Percentiles rank a stretch among this genome's conserved stretches.
Evolutionary conservation across 2,888 invertebrate genomes (phyloP).

Genomic region (Dinocampus coccinellae): DNA sequence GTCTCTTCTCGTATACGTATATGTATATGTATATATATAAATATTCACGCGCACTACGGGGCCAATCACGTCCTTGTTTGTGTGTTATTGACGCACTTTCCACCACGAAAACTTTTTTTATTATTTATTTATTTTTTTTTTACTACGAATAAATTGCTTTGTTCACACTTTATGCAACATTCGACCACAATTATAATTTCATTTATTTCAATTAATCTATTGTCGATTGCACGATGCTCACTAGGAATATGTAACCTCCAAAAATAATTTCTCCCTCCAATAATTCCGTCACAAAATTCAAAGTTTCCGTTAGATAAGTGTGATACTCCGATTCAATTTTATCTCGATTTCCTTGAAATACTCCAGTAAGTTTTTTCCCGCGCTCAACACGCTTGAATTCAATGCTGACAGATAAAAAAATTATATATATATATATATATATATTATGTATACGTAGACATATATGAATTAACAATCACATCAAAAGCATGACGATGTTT

Average conservation of each 20-base stretch:
- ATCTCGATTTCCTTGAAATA: background rate
- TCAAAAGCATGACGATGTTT: background rate
- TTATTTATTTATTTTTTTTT: background rate
- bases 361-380: background rate
- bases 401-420: background rate
- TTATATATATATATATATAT: background rate
- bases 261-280: background rate
- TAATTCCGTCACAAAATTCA: background rate
- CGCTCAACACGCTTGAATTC: background rate
- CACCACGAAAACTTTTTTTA: background rate
- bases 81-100: conserved; percentile 5
- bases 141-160: background rate
- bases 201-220: background rate
- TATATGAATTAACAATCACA: background rate
- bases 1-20: conserved; percentile 2
- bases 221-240: conserved; percentile 9
- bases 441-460: background rate
- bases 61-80: conserved; percentile 3
- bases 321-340: background rate
- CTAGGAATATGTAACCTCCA: background rate
- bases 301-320: background rate
- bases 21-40: conserved; percentile 5
- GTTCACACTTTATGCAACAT: background rate
- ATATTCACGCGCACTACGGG: background rate
- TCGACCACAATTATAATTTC: background rate